phyloP scores from a whole-genome alignment of 2,113 vertebrate species.

The Zootoca vivipara region DNA sequence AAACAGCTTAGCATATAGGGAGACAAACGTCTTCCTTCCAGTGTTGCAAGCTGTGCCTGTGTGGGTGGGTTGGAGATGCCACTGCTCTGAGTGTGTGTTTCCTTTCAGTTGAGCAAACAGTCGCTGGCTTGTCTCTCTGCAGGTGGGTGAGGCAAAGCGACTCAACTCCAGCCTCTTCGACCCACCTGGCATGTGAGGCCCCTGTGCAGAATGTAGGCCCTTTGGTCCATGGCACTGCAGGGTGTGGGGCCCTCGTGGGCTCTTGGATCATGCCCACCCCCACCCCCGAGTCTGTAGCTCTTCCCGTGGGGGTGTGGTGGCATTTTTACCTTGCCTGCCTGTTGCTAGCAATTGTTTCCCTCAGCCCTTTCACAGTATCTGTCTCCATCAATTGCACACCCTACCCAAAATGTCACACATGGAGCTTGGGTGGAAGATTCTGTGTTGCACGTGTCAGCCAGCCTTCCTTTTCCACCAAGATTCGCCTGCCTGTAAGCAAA shows the following conservation, averaged over 20 bases:
- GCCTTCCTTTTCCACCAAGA: neutral
- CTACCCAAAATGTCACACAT: too few species aligned
- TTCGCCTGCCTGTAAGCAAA: neutral
- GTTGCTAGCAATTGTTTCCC: neutral
- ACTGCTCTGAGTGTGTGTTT: neutral
- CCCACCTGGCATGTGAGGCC: neutral
- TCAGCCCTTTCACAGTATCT: too few species aligned
- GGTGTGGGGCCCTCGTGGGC: neutral
- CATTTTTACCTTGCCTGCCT: neutral
- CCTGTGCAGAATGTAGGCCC: neutral
- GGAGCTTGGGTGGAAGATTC: neutral
- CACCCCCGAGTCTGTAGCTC: neutral
- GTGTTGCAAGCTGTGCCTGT: constrained; percentile 21
- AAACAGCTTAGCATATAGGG: constrained; percentile 38
- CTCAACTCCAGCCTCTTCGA: too few species aligned
- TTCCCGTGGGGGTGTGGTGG: fast-evolving
- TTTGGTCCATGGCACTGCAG: neutral
- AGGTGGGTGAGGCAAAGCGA: neutral
- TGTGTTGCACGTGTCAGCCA: too few species aligned
- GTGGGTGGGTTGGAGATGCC: neutral
- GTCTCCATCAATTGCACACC: neutral
- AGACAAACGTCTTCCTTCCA: constrained; percentile 19
- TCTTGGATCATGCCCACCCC: neutral
- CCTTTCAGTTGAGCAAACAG: constrained; percentile 26
- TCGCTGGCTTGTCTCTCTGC: constrained; percentile 7